These are phyloP conservation scores for Gasterosteus nipponicus DNA, from an alignment of 2,113 vertebrate genomes.

Conservation along the genomic window DNA sequence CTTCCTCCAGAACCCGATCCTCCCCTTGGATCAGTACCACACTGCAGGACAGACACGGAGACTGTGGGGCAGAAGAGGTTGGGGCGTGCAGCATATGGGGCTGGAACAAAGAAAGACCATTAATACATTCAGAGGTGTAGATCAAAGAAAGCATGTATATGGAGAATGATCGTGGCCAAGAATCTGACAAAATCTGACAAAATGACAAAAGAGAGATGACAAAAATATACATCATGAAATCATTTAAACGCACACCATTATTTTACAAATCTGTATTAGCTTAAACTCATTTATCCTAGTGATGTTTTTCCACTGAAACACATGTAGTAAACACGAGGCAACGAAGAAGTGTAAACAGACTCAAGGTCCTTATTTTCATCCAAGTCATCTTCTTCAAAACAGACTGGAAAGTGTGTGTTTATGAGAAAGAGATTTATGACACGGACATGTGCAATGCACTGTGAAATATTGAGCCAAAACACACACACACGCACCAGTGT, in stretches of 20 bases:
- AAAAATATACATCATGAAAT: neutral
- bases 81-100: neutral
- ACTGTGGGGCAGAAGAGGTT: conserved; percentile 72
- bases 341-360: conserved; percentile 2
- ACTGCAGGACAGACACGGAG: conserved; percentile 85
- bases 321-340: neutral
- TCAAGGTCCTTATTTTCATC: conserved; percentile 32
- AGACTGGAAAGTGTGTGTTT: conserved; percentile 1
- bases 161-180: neutral
- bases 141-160: conserved; percentile 12
- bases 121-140: conserved; percentile 13
- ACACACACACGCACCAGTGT: neutral
- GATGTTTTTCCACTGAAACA: neutral
- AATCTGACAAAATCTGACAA: neutral
- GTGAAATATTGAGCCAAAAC: neutral
- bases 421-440: conserved; percentile 2
- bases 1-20: conserved; percentile 82
- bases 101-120: conserved; percentile 31
- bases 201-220: neutral
- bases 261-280: neutral
- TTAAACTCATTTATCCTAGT: neutral
- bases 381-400: conserved; percentile 25
- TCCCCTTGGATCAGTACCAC: conserved; percentile 80
- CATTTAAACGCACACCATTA: neutral
- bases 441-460: conserved; percentile 2